Conservation (phyloP, 1,140 invertebrate genomes). For the Drosophila micromelanica region DNA sequence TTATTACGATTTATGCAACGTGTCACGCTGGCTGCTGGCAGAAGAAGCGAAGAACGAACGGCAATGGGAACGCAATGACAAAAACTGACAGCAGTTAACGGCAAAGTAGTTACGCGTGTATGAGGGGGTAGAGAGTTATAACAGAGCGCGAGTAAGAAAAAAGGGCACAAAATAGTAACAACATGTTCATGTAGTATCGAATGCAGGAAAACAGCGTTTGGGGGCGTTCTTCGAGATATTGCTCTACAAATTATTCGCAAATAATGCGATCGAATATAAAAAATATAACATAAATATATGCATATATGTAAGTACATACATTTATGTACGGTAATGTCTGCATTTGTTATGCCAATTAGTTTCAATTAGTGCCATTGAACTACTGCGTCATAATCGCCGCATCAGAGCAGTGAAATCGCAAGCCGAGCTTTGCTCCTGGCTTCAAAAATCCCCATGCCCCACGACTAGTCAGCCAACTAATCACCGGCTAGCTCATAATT, state of each 20-base stretch:
- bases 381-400: slow-evolving; percentile 58
- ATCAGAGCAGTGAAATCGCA: slow-evolving; percentile 14
- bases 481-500: slow-evolving; percentile 39
- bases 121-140: slow-evolving; percentile 3
- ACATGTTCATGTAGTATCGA: slow-evolving; percentile 17
- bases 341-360: slow-evolving; percentile 77
- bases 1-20: slow-evolving; percentile 75
- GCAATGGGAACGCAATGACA: slow-evolving; percentile 69
- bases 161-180: slow-evolving; percentile 63
- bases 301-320: slow-evolving; percentile 15
- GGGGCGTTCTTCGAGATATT: slow-evolving; percentile 59
- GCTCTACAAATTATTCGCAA: slow-evolving; percentile 33
- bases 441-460: neutral
- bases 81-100: slow-evolving; percentile 71
- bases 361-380: slow-evolving; percentile 75
- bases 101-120: slow-evolving; percentile 54
- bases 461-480: slow-evolving; percentile 19
- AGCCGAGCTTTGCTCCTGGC: slow-evolving; percentile 28
- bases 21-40: slow-evolving; percentile 55
- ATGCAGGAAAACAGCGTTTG: slow-evolving; percentile 22
- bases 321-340: slow-evolving; percentile 35
- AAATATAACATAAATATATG: slow-evolving; percentile 22
- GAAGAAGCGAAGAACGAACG: slow-evolving; percentile 34
- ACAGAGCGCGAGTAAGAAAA: slow-evolving; percentile 43
- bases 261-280: slow-evolving; percentile 38